Conservation (phyloP, 2,797 vertebrate genomes). For the Apodemus agrarius region DNA sequence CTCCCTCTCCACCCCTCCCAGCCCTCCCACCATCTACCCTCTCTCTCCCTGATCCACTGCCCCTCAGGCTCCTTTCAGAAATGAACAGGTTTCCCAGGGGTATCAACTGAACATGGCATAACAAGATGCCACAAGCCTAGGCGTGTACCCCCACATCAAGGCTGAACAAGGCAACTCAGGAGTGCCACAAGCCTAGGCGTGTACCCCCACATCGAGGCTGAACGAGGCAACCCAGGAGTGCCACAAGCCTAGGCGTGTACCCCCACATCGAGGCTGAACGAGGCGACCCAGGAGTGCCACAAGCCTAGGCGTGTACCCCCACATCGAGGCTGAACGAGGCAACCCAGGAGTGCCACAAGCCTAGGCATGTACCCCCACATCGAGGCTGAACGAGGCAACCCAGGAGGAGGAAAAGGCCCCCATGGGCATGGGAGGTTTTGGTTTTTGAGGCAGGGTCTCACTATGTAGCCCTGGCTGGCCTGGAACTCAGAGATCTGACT, state of each 20-base stretch:
- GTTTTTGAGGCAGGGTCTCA: not conserved
- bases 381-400: not conserved
- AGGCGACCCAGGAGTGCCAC: too few species aligned
- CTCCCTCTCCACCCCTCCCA: not conserved
- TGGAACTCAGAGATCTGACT: not conserved
- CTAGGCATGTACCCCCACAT: not conserved
- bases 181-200: too few species aligned
- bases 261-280: too few species aligned
- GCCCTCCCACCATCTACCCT: not conserved
- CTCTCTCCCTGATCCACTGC: not conserved
- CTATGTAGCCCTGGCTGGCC: not conserved
- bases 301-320: too few species aligned
- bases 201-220: too few species aligned
- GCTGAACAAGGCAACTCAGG: not conserved
- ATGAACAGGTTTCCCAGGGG: not conserved
- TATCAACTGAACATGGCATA: not conserved
- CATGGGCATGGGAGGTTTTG: not conserved
- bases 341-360: not conserved
- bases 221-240: too few species aligned
- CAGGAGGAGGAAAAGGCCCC: not conserved
- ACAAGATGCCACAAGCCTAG: not conserved
- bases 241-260: too few species aligned
- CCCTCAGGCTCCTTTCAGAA: not conserved
- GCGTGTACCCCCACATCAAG: not conserved
- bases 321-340: too few species aligned